These are phyloP conservation scores for Oxytorus armatus DNA, from an alignment of 2,888 invertebrate species.

Conservation along the genomic window DNA sequence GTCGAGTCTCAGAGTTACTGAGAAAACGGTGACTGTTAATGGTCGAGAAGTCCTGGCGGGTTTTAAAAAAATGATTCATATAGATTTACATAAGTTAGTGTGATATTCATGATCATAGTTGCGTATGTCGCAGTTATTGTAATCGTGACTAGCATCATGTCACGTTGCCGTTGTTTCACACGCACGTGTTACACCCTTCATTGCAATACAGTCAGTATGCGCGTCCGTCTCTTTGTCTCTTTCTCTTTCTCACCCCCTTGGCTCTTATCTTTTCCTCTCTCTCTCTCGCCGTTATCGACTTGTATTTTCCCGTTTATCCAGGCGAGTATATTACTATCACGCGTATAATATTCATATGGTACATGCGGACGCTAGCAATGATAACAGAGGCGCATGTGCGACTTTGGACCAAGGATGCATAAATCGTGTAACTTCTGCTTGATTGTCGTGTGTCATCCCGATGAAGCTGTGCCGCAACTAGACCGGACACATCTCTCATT, in stretches of 20 bases:
- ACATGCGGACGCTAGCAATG: neutral
- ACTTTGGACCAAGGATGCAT: slow-evolving; percentile 53
- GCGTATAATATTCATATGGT: slow-evolving; percentile 2
- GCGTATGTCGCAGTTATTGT: slow-evolving; percentile 40
- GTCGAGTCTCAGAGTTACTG: neutral
- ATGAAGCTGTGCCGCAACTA: too few relatives aligned
- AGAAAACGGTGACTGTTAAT: neutral
- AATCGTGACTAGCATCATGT: slow-evolving; percentile 46
- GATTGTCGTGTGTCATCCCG: slow-evolving; percentile 23
- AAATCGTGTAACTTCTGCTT: slow-evolving; percentile 53
- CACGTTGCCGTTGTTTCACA: slow-evolving; percentile 64
- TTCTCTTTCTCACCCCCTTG: slow-evolving; percentile 20
- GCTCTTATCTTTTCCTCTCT: neutral
- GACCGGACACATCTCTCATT: too few relatives aligned
- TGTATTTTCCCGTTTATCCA: slow-evolving; percentile 30
- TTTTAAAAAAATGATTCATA: neutral
- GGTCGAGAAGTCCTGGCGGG: neutral
- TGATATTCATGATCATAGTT: slow-evolving; percentile 34
- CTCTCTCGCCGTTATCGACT: slow-evolving; percentile 22
- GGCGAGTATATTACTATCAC: slow-evolving; percentile 11
- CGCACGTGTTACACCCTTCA: slow-evolving; percentile 62
- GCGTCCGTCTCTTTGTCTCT: slow-evolving; percentile 28
- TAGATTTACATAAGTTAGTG: neutral
- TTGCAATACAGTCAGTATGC: slow-evolving; percentile 18
- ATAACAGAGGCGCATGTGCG: slow-evolving; percentile 33